Percentiles rank a stretch among this genome's conserved stretches.
Evolutionary conservation across 2,797 vertebrate genomes (phyloP).

Genomic region (Sebastes iracundus): DNA sequence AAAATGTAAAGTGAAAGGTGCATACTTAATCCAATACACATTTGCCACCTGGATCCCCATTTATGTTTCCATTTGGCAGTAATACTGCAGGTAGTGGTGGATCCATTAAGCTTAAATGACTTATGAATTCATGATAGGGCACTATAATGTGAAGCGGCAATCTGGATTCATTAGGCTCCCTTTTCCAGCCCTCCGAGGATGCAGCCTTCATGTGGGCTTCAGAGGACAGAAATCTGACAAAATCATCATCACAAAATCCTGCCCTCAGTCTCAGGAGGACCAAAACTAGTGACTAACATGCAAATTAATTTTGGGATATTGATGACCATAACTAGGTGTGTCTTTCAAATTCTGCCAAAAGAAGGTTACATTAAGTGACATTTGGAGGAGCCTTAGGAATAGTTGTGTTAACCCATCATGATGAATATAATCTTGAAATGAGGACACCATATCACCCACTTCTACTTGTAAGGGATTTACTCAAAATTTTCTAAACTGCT

Average conservation of each 20-base stretch:
- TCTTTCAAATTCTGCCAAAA: not conserved
- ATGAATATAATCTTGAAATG: not conserved
- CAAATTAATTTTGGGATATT: not conserved
- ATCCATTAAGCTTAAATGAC: conserved; percentile 2
- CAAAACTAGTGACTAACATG: not conserved
- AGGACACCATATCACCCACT: too few species aligned
- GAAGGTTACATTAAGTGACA: not conserved
- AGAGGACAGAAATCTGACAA: not conserved
- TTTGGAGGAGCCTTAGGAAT: not conserved
- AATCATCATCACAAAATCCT: not conserved
- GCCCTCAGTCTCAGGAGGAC: not conserved
- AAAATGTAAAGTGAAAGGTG: not conserved
- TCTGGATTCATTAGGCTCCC: not conserved
- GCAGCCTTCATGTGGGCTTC: not conserved
- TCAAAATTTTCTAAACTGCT: not conserved
- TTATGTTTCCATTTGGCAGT: not conserved
- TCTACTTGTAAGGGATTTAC: not conserved
- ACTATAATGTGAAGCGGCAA: not conserved
- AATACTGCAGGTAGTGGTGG: not conserved
- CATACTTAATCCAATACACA: not conserved
- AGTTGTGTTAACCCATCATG: not conserved
- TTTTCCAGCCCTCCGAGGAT: not conserved
- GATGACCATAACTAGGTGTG: not conserved
- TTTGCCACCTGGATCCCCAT: not conserved
- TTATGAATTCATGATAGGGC: conserved; percentile 19